A percentile compares a stretch with the other conserved stretches of the same genome.
phyloP scores from a whole-genome alignment of 2,113 vertebrate genomes.

The Puma concolor region DNA sequence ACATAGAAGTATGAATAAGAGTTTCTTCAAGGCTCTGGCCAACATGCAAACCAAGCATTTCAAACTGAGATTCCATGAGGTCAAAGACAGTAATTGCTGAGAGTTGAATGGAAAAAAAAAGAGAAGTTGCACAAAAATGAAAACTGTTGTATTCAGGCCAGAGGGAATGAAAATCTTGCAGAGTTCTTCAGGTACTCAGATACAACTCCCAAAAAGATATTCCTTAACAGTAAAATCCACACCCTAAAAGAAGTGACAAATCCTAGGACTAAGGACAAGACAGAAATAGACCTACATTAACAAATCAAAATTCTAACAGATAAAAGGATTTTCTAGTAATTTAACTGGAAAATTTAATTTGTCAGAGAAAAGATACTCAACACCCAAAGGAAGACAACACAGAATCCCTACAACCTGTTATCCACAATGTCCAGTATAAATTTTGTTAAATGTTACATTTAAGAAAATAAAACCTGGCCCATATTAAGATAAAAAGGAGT shows the following conservation, averaged over 20 bases:
- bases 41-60: not conserved
- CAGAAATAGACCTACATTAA: not conserved
- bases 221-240: not conserved
- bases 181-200: not conserved
- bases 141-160: not conserved
- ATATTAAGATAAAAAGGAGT: not conserved
- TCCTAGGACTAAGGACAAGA: not conserved
- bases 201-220: not conserved
- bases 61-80: not conserved
- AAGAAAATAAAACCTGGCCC: not conserved
- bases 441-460: not conserved
- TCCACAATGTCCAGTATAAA: not conserved
- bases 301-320: not conserved
- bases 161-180: not conserved
- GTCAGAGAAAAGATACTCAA: not conserved
- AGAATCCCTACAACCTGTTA: not conserved
- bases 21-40: not conserved
- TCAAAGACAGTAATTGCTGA: not conserved
- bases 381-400: not conserved
- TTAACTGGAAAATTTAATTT: not conserved
- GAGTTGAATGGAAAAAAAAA: not conserved
- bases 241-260: not conserved
- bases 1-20: not conserved
- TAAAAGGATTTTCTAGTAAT: not conserved
- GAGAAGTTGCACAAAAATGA: not conserved